Percentiles rank a stretch among this genome's conserved stretches.
Conservation (phyloP, 2,888 invertebrate genomes). For the Ptychoptera albimana region DNA sequence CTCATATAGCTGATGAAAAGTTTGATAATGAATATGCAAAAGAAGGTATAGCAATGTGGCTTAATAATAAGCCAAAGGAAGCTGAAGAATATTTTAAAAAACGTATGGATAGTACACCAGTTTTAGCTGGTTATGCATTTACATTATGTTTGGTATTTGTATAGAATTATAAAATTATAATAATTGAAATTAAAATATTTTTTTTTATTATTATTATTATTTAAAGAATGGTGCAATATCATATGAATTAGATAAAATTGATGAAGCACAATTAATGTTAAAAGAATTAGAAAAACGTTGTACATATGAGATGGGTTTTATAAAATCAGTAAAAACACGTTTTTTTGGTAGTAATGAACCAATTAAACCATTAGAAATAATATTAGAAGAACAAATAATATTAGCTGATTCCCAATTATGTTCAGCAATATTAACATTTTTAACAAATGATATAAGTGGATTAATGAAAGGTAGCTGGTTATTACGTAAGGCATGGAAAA, state of each 20-base stretch:
- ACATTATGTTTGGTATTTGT: constrained; percentile 10
- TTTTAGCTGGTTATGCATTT: constrained; percentile 11
- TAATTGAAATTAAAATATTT: not conserved
- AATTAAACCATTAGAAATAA: constrained; percentile 25
- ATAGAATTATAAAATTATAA: not conserved
- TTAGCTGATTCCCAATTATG: constrained; percentile 49
- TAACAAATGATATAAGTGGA: constrained; percentile 46
- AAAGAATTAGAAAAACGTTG: constrained; percentile 44
- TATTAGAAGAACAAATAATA: constrained; percentile 46
- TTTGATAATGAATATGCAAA: constrained; percentile 8
- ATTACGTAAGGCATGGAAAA: constrained; percentile 50
- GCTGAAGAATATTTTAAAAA: constrained; percentile 10
- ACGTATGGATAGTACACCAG: constrained; percentile 5
- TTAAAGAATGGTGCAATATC: constrained; percentile 51
- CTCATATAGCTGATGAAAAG: constrained; percentile 6
- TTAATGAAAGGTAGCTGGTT: constrained; percentile 47
- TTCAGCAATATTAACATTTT: constrained; percentile 43
- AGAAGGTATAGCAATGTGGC: constrained; percentile 10
- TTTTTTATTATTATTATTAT: constrained; percentile 1
- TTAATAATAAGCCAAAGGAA: constrained; percentile 12
- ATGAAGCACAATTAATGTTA: constrained; percentile 36
- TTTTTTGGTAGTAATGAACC: constrained; percentile 26
- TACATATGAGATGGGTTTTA: constrained; percentile 35
- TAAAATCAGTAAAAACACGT: constrained; percentile 36
- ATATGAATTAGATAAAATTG: constrained; percentile 49